These are phyloP conservation scores for Clupea harengus DNA, from an alignment of 2,113 vertebrate genomes.

Conservation along the genomic window DNA sequence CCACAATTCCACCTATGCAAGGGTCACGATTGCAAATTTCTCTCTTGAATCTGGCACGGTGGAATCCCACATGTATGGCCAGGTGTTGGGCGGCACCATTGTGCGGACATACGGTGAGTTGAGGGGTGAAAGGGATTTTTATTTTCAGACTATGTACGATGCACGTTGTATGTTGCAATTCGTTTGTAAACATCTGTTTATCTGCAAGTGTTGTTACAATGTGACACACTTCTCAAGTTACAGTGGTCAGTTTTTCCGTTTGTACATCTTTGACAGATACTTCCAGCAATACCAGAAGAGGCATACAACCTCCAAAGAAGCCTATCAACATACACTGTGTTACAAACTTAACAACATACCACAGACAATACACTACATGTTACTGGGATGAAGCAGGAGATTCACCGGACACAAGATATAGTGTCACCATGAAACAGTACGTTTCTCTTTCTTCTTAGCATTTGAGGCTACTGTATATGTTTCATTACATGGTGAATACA, in stretches of 20 bases:
- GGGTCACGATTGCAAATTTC: slow-evolving; percentile 4
- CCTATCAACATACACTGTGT: not conserved
- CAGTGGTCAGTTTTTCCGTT: not conserved
- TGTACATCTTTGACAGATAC: not conserved
- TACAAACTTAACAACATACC: too few species aligned
- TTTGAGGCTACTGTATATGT: not conserved
- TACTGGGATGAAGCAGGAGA: not conserved
- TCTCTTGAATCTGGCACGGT: not conserved
- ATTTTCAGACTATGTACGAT: too few species aligned
- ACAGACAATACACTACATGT: not conserved
- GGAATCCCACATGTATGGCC: slow-evolving; percentile 3
- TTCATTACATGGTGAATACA: too few species aligned
- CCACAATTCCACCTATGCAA: slow-evolving; percentile 22
- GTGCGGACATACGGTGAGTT: slow-evolving; percentile 27
- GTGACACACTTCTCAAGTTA: not conserved
- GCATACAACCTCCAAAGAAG: not conserved
- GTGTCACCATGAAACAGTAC: not conserved
- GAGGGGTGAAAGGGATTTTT: too few species aligned
- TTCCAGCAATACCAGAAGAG: not conserved
- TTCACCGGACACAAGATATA: not conserved
- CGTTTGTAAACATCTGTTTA: not conserved
- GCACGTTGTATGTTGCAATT: too few species aligned
- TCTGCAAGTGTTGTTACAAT: not conserved
- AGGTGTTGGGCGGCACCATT: slow-evolving; percentile 15
- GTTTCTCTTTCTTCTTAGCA: not conserved